Percentiles rank a stretch among this genome's conserved stretches.
phyloP scores from a whole-genome alignment of 2,113 vertebrate species.

The Galeopterus variegatus region DNA sequence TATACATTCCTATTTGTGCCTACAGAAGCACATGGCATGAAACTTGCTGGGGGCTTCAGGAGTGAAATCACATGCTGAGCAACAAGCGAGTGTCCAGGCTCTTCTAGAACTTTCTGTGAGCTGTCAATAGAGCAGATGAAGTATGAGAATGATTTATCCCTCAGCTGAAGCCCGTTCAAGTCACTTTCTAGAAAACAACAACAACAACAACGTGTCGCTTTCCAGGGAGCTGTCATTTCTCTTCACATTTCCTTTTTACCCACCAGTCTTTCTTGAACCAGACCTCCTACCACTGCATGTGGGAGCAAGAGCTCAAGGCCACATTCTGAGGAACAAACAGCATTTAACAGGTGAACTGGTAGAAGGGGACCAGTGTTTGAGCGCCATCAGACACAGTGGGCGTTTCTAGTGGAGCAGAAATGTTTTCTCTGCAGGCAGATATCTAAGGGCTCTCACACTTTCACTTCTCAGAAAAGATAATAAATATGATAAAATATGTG shows the following conservation, averaged over 20 bases:
- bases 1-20: constrained; percentile 5
- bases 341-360: background rate
- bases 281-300: background rate
- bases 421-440: background rate
- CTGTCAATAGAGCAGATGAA: background rate
- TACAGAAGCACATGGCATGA: background rate
- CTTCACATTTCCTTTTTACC: background rate
- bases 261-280: background rate
- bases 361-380: background rate
- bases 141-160: constrained; percentile 17
- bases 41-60: background rate
- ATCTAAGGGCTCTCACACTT: background rate
- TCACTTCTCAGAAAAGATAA: constrained; percentile 24
- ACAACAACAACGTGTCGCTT: background rate
- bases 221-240: background rate
- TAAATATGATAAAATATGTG: background rate
- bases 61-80: background rate
- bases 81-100: background rate
- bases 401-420: background rate
- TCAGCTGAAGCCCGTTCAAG: background rate
- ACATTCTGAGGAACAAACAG: background rate
- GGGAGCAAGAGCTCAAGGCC: background rate
- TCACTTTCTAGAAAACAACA: background rate
- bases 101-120: background rate
- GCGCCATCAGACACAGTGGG: background rate